Conservation (phyloP, 2,888 invertebrate genomes). For the Troides aeacus region DNA sequence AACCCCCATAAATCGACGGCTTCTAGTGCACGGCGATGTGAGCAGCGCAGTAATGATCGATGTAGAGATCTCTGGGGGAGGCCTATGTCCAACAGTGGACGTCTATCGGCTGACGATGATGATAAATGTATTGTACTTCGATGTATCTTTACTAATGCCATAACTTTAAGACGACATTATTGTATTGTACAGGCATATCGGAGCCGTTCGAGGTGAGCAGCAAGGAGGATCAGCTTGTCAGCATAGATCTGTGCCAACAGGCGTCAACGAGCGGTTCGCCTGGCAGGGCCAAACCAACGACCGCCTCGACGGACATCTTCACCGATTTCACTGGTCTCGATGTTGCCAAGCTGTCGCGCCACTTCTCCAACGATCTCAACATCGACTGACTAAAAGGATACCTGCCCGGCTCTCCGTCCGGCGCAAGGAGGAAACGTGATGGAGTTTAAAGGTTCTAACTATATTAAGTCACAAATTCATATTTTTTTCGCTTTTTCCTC, state of each 20-base stretch:
- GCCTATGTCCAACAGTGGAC: too few species aligned
- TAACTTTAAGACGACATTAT: background rate
- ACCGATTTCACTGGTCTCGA: constrained; percentile 73
- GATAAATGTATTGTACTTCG: too few species aligned
- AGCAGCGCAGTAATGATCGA: too few species aligned
- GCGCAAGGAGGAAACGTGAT: constrained; percentile 43
- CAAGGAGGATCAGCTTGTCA: constrained; percentile 59
- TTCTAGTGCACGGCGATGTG: too few species aligned
- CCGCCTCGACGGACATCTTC: constrained; percentile 65
- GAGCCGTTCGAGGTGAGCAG: constrained; percentile 74
- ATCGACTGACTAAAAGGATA: constrained; percentile 77
- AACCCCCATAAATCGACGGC: too few species aligned
- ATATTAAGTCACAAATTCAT: constrained; percentile 10
- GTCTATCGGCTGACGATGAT: too few species aligned
- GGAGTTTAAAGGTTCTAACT: constrained; percentile 26
- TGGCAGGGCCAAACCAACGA: constrained; percentile 45
- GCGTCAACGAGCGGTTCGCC: constrained; percentile 54
- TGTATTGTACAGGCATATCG: constrained; percentile 62
- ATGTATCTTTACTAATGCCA: background rate
- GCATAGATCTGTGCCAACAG: constrained; percentile 49
- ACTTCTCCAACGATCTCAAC: constrained; percentile 73
- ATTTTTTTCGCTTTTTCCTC: background rate
- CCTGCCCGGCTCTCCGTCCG: constrained; percentile 68
- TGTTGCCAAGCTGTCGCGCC: constrained; percentile 70
- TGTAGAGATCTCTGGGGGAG: too few species aligned